Conservation (phyloP, 1,140 invertebrate genomes). For the Brachionus plicatilis region DNA sequence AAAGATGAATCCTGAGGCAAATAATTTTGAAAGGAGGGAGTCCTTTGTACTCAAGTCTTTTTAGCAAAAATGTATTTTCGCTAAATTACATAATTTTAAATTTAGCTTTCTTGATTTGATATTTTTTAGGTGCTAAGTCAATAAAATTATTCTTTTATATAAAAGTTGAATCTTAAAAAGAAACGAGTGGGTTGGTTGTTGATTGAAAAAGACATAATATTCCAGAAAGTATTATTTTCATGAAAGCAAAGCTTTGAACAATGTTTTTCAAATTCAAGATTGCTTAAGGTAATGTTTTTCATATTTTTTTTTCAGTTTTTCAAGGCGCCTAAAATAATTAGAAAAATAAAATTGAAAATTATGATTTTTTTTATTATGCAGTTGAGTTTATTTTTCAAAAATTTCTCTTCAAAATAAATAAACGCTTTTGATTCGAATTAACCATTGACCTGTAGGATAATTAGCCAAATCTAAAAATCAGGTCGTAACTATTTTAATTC, state of each 20-base stretch:
- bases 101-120: not conserved
- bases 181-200: not conserved
- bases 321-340: not conserved
- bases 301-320: not conserved
- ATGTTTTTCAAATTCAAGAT: not conserved
- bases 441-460: not conserved
- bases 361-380: not conserved
- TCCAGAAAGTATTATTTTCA: not conserved
- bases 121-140: not conserved
- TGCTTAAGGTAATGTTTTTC: not conserved
- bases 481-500: not conserved
- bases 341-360: not conserved
- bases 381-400: not conserved
- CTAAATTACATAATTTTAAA: not conserved
- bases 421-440: not conserved
- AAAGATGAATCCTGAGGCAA: not conserved
- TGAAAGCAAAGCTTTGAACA: not conserved
- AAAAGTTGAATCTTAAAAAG: not conserved
- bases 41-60: not conserved
- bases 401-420: not conserved
- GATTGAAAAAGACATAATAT: not conserved
- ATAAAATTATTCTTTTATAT: not conserved
- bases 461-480: not conserved
- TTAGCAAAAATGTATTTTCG: not conserved
- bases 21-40: not conserved